These are phyloP conservation scores for Muschampia plurimacula DNA, from an alignment of 2,888 invertebrate genomes.

Conservation along the genomic window DNA sequence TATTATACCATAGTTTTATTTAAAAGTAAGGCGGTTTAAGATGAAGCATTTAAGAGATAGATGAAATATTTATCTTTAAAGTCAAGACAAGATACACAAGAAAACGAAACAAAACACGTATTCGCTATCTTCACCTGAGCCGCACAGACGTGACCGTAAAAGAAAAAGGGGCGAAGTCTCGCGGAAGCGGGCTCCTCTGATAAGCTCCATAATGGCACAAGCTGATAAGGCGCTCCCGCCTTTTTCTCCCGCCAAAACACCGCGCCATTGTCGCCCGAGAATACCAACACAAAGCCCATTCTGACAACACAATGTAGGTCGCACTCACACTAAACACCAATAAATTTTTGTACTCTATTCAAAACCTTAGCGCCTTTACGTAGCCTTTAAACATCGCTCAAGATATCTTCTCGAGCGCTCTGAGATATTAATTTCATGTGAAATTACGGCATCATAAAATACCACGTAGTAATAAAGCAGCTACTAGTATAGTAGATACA, in stretches of 20 bases:
- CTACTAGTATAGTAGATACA: slow-evolving; percentile 45
- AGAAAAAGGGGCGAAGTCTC: slow-evolving; percentile 81
- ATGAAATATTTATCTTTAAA: neutral
- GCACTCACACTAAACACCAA: slow-evolving; percentile 65
- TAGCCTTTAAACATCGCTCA: slow-evolving; percentile 17
- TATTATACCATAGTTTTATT: too few species aligned
- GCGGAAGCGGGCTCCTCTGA: slow-evolving; percentile 75
- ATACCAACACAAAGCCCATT: slow-evolving; percentile 71
- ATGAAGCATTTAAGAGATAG: neutral
- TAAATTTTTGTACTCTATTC: slow-evolving; percentile 69
- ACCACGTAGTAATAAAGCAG: slow-evolving; percentile 43
- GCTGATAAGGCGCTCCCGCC: slow-evolving; percentile 82
- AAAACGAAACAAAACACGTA: slow-evolving; percentile 57
- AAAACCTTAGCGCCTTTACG: slow-evolving; percentile 17
- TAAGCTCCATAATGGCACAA: slow-evolving; percentile 84
- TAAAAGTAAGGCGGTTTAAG: neutral
- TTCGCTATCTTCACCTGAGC: slow-evolving; percentile 57
- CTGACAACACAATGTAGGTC: slow-evolving; percentile 54
- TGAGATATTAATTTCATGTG: slow-evolving; percentile 43
- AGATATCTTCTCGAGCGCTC: slow-evolving; percentile 54
- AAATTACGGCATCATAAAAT: slow-evolving; percentile 28
- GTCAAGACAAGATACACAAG: slow-evolving; percentile 34
- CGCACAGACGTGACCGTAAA: slow-evolving; percentile 82
- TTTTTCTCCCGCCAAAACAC: slow-evolving; percentile 82
- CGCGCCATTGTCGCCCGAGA: slow-evolving; percentile 77